A percentile compares a stretch with the other conserved stretches of the same genome.
phyloP scores from a whole-genome alignment of 2,888 invertebrate species.

The Saturnia pavonia region DNA sequence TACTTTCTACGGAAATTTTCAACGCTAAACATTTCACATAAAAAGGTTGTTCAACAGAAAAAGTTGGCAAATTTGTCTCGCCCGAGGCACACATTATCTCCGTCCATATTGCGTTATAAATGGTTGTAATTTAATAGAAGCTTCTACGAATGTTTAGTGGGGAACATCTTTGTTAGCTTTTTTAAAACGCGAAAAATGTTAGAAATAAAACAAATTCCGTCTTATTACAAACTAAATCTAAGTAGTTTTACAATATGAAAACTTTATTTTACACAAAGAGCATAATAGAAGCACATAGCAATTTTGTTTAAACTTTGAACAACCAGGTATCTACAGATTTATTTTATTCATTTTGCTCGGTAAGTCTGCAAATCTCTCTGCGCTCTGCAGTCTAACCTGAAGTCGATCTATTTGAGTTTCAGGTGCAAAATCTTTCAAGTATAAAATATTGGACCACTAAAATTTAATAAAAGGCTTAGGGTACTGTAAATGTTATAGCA shows the following conservation, averaged over 20 bases:
- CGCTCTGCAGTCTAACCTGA: constrained; percentile 42
- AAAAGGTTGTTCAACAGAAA: constrained; percentile 63
- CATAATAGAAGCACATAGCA: background rate
- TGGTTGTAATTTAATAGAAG: constrained; percentile 55
- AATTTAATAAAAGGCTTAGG: background rate
- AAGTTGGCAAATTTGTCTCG: constrained; percentile 63
- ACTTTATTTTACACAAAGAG: background rate
- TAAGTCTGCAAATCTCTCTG: constrained; percentile 52
- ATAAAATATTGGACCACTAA: constrained; percentile 28
- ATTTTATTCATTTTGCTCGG: constrained; percentile 42
- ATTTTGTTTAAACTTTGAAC: constrained; percentile 34
- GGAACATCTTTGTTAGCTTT: constrained; percentile 4
- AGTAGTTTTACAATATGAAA: background rate
- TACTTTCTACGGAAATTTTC: constrained; percentile 51
- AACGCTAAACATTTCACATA: constrained; percentile 55
- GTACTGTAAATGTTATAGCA: background rate
- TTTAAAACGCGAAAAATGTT: constrained; percentile 1
- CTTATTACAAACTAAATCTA: background rate
- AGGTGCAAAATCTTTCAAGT: constrained; percentile 26
- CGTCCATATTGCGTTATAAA: constrained; percentile 60
- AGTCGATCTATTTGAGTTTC: constrained; percentile 54
- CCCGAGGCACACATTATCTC: constrained; percentile 61
- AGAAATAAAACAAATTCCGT: background rate
- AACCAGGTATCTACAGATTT: constrained; percentile 29
- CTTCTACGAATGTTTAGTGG: constrained; percentile 33